Evolutionary conservation across 1,140 invertebrate genomes (phyloP).

Genomic region (Drosophila punjabiensis): DNA sequence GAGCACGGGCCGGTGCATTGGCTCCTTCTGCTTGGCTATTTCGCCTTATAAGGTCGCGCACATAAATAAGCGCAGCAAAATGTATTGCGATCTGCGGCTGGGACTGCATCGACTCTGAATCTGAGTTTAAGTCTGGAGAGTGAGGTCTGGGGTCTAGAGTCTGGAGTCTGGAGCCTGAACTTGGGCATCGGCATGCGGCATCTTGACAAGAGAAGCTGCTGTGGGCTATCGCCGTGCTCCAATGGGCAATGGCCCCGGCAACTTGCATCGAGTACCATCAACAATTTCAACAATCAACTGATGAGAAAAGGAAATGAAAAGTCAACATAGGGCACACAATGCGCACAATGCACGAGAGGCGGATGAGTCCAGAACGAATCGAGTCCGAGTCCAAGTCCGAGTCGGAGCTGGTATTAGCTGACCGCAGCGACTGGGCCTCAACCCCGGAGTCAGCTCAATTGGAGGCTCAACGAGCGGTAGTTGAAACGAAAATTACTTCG

Average conservation of each 20-base stretch:
- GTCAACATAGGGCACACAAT: slow-evolving; percentile 78
- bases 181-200: slow-evolving; percentile 35
- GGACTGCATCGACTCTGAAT: slow-evolving; percentile 13
- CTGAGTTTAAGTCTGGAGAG: not conserved
- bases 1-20: slow-evolving; percentile 28
- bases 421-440: slow-evolving; percentile 55
- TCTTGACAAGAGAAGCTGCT: slow-evolving; percentile 59
- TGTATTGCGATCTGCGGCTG: slow-evolving; percentile 54
- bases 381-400: not conserved
- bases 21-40: slow-evolving; percentile 69
- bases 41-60: slow-evolving; percentile 78
- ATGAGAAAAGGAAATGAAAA: slow-evolving; percentile 83
- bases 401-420: slow-evolving; percentile 35
- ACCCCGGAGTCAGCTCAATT: slow-evolving; percentile 44
- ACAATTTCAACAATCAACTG: slow-evolving; percentile 81
- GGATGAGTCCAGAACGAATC: slow-evolving; percentile 33
- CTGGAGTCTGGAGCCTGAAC: slow-evolving; percentile 20
- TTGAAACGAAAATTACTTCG: slow-evolving; percentile 68
- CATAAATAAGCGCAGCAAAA: slow-evolving; percentile 76
- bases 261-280: slow-evolving; percentile 59
- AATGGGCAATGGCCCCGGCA: slow-evolving; percentile 27
- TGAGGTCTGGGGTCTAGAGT: slow-evolving; percentile 17
- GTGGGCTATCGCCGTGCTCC: slow-evolving; percentile 44
- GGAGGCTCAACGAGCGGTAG: slow-evolving; percentile 43
- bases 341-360: slow-evolving; percentile 40